Evolutionary conservation across 2,797 vertebrate species (phyloP), one percentile per base, ranked within the genome.

Genomic region (Rhinophrynus dorsalis): DNA sequence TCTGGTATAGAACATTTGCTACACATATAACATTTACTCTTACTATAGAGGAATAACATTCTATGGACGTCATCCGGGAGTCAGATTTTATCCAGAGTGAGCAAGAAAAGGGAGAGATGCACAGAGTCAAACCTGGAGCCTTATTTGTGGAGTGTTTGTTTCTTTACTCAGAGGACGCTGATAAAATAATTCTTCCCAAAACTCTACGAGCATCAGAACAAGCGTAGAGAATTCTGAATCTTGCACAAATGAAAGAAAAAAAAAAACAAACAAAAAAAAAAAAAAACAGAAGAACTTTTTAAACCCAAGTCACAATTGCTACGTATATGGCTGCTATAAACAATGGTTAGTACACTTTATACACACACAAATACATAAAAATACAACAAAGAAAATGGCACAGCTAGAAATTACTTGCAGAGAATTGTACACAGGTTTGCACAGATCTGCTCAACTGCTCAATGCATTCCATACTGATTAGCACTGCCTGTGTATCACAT

Each of bases 141-240:
- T 95, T 94, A 95, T 90, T 90, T 88, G 91, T 92, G 85, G 86
- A 92, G 76, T 80, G 91, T 89, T 88, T 87, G 86, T 88, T 89
- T 86, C 86, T 85, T 88, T 85, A 82, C 79, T 6, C 78, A 84
- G 79, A 86, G 86, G 83, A 82, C 67, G 82, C 76, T 77, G 72
- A 77, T 79, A 78, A 83, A 82, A 79, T 60, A 3, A 85, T 86
- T 87, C 88, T 88, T 86, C 84, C 82, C 84, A 76, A 80, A 83
- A 79, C 81, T 85, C 84, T 82, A 74, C 80, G 71, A 55, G 70
- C 74, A 75, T 80, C 82, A 81, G 87, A 73, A 66, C 70, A 73
- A 73, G 86, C 87, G 78, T 77, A 84, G 80, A 80, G 77, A 87
- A 81, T 77, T 76, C 78, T 24, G 37, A 81, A 85, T 85, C 81